Base-by-base conservation (phyloP, 2,113 vertebrate species). In the Trematomus loennbergii region DNA sequence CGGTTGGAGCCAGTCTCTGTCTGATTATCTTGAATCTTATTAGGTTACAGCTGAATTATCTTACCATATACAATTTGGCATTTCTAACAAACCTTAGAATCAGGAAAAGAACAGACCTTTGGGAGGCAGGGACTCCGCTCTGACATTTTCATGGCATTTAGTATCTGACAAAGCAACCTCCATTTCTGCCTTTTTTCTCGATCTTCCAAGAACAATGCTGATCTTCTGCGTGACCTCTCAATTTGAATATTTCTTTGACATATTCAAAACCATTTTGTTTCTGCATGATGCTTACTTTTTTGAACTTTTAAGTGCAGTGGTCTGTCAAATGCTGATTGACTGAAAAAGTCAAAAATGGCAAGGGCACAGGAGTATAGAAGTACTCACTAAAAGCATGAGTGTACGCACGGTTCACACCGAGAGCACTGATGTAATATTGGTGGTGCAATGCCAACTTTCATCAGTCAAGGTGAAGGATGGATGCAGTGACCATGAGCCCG, bases 91-190 rank as follows among this genome's bases (percentile, higher is more conserved):
- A 68, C 61, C 78, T 78, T 55, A 48, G 5, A 81, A 68, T 45
- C 8, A 40, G 43, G 48, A 50, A 68, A 59, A 17, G 22, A 65
- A 55, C 49, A 76, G 70, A 83, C 77, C 55, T 85, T 75, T 83
- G 29, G 6, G 53, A 75, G 46, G 11, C 40, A 62, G 29, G 54
- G 45, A 74, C 75, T 78, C 16, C 0, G 58, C 69, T 66, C 40
- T 94, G 94, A 90, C 93, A 94, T 94, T 95, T 94, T 40, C 69
- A 33, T 92, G 90, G 72, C 88, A 94, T 94, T 94, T 94, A 72
- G 74, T 67, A 60, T 85, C 71, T 79, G 79, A 83, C 68, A 67
- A 81, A 77, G 76, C 64, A 55, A 45, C 84, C 48, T 79, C 48
- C 62, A 48, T 82, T 81, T 70, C 29, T 66, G 68, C 57, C 55